Evolutionary conservation across 2,113 vertebrate genomes (phyloP), one percentile per base, ranked within the genome.

Genomic region (Anguilla japonica): DNA sequence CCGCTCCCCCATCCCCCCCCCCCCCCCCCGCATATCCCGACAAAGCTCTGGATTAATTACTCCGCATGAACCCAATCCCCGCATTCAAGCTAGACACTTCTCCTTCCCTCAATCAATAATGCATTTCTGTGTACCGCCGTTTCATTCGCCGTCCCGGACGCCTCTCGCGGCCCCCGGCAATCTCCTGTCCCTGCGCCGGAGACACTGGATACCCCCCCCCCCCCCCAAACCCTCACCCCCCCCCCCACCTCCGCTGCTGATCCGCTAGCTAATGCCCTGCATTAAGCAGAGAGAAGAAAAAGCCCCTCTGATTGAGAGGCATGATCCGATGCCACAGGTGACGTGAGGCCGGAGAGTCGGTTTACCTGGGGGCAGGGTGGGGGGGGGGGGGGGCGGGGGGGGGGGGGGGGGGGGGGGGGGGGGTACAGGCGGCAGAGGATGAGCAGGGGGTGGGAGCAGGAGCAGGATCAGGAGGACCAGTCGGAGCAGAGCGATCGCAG

Each of bases 51-150:
- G 94, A 95, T 95, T 95, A 95, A 95, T 95, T 95, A 95, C 93
- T 92, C 93, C 56, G 86, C 87, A 89, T 91, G 91, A 88, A 95
- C 93, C 89, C 16, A 94, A 96, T 93, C 91, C 50, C 85, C 79
- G 29, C 89, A 92, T 92, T 93, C 92, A 93, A 94, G 92, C 83
- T 88, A 94, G 92, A 94, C 92, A 92, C 92, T 92, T 93, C 92
- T 92, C 90, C 94, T 92, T 95, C 92, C 89, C 8, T 63, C 89
- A 88, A 96, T 96, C 93, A 96, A 96, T 96, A 93, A 96, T 96
- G 93, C 92, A 95, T 95, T 95, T 94, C 95, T 95, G 91, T 94
- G 94, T 95, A 93, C 95, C 92, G 93, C 93, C 91, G 94, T 95
- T 96, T 95, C 95, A 95, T 95, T 95, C 95, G 94, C 91, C 7